A percentile compares a stretch with the other conserved stretches of the same genome.
phyloP scores from a whole-genome alignment of 2,888 invertebrate genomes.

The Eudasyphora cyanicolor region DNA sequence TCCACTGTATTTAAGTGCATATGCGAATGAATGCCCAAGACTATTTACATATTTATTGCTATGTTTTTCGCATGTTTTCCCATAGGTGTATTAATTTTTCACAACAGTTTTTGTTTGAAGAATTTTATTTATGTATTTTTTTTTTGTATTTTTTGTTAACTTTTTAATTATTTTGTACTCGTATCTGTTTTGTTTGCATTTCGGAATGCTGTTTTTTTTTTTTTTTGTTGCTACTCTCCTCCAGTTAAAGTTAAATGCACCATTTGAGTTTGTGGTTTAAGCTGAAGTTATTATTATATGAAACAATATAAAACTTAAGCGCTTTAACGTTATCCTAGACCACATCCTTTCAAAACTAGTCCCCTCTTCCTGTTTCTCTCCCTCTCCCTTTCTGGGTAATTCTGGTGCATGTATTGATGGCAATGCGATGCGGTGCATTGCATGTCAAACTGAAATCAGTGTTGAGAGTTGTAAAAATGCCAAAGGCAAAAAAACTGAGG shows the following conservation, averaged over 20 bases:
- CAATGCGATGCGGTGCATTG: neutral
- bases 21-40: neutral
- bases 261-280: neutral
- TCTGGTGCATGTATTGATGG: neutral
- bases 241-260: neutral
- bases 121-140: too few relatives aligned
- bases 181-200: too few relatives aligned
- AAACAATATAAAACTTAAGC: neutral
- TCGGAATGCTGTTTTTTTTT: neutral
- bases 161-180: too few relatives aligned
- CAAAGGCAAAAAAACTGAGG: neutral
- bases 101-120: neutral
- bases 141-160: neutral
- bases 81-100: neutral
- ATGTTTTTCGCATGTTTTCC: neutral
- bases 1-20: neutral
- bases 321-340: neutral
- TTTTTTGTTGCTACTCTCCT: neutral
- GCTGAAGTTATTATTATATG: neutral
- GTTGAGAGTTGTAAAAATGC: slow-evolving; percentile 1
- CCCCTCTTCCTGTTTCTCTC: neutral
- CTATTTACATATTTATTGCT: neutral
- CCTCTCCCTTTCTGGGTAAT: too few relatives aligned
- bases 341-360: too few relatives aligned
- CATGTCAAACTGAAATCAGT: slow-evolving; percentile 25